Evolutionary conservation across 2,113 vertebrate genomes (phyloP), one percentile per base, ranked within the genome.

Genomic region (Gavialis gangeticus): DNA sequence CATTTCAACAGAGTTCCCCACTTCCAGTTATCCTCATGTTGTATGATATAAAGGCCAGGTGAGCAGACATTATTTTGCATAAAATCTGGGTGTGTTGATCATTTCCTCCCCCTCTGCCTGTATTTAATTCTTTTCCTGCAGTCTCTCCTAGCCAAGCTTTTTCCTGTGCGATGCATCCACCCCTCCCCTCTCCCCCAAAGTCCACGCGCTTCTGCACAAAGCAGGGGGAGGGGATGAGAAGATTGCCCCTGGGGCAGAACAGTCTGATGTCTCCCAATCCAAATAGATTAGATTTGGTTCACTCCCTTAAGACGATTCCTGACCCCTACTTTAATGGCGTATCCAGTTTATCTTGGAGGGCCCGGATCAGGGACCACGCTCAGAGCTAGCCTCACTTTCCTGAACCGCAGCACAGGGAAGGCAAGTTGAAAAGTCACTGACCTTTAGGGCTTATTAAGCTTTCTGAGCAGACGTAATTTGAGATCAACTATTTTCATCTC

Each of bases 361-460:
- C 73, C 17, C 2, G 24, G 12, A 46, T 73, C 34, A 1, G 3
- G 2, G 27, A 54, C 6, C 59, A 30, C 19, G 13, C 11, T 3
- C 0, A 10, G 54, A 54, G 79, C 11, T 2, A 57, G 66, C 63
- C 60, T 30, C 37, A 1, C 37, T 91, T 73, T 94, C 83, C 76
- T 91, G 37, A 96, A 88, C 71, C 94, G 92, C 3, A 89, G 90
- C 82, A 64, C 76, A 79, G 67, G 25, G 82, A 91, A 95, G 80
- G 88, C 73, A 83, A 28, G 56, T 94, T 90, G 84, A 57, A 94
- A 87, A 91, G 82, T 87, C 84, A 83, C 86, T 94, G 93, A 90
- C 93, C 90, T 97, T 94, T 96, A 92, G 81, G 96, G 87, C 88
- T 97, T 94, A 88, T 97, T 95, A 94, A 93, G 75, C 64, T 91